A percentile compares a stretch with the other conserved stretches of the same genome.
Evolutionary conservation across 2,113 vertebrate species (phyloP).

Genomic region (Vanacampus margaritifer): DNA sequence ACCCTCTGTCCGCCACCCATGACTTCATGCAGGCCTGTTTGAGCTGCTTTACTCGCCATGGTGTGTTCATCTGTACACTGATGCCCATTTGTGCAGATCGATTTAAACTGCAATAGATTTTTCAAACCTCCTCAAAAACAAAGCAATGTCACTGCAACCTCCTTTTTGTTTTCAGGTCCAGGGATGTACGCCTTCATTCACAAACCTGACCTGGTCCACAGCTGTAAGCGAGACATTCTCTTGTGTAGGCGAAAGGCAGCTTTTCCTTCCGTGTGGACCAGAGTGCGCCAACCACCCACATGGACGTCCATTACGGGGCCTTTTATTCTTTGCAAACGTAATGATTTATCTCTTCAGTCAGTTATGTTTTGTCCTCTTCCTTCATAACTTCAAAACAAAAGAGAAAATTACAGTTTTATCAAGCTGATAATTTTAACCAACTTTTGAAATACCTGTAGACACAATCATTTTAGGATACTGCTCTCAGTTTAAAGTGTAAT

Average conservation of each 20-base stretch:
- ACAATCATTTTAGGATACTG: no score
- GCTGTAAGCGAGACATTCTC: constrained; percentile 81
- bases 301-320: constrained; percentile 81
- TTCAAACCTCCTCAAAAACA: not conserved
- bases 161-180: constrained; percentile 64
- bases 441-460: no score
- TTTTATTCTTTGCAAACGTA: constrained; percentile 90
- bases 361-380: not conserved
- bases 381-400: not conserved
- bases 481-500: no score
- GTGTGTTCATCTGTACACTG: constrained; percentile 52
- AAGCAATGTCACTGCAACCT: not conserved
- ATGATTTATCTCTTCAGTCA: not conserved
- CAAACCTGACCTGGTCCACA: constrained; percentile 83
- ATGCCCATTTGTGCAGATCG: not conserved
- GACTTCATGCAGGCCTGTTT: constrained; percentile 90
- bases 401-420: not conserved
- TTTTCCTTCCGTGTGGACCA: constrained; percentile 76
- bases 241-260: constrained; percentile 76
- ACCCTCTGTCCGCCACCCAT: constrained; percentile 83
- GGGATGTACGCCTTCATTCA: constrained; percentile 81
- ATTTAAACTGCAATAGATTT: not conserved
- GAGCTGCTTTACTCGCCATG: constrained; percentile 83
- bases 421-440: no score
- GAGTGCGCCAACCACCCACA: constrained; percentile 82